phyloP scores from a whole-genome alignment of 2,888 invertebrate species.

The Pyrgus malvae region DNA sequence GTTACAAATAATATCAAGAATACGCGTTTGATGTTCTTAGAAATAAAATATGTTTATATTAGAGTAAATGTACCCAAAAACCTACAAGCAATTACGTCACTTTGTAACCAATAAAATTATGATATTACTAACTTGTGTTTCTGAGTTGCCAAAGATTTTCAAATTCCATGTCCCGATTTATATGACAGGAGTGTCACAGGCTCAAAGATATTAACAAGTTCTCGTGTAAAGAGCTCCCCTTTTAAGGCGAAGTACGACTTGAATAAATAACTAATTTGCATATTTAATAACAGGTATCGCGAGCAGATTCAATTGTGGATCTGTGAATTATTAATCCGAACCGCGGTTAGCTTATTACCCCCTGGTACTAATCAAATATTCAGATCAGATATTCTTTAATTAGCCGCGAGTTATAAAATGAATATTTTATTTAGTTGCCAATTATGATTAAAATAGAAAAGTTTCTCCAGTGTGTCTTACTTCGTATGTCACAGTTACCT shows the following conservation, averaged over 20 bases:
- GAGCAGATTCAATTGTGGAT: slow-evolving; percentile 67
- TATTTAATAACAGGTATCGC: slow-evolving; percentile 76
- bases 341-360: slow-evolving; percentile 62
- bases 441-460: neutral
- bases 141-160: neutral
- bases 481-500: neutral
- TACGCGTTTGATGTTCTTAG: too few relatives aligned
- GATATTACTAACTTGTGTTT: neutral
- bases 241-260: slow-evolving; percentile 53
- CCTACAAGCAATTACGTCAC: too few relatives aligned
- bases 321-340: slow-evolving; percentile 66
- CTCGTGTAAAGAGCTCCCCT: slow-evolving; percentile 48
- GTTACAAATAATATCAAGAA: too few relatives aligned
- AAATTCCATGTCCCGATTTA: slow-evolving; percentile 1
- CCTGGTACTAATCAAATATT: slow-evolving; percentile 66
- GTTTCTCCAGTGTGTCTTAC: neutral
- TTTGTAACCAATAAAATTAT: neutral
- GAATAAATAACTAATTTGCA: slow-evolving; percentile 79
- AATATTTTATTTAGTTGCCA: slow-evolving; percentile 31
- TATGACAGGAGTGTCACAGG: slow-evolving; percentile 41
- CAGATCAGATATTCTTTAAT: slow-evolving; percentile 65
- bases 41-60: too few relatives aligned
- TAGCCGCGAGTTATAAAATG: slow-evolving; percentile 39
- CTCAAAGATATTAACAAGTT: slow-evolving; percentile 21
- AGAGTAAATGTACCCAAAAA: too few relatives aligned